Evolutionary conservation across 2,888 invertebrate species (phyloP).

Genomic region (Drosophila algonquin): DNA sequence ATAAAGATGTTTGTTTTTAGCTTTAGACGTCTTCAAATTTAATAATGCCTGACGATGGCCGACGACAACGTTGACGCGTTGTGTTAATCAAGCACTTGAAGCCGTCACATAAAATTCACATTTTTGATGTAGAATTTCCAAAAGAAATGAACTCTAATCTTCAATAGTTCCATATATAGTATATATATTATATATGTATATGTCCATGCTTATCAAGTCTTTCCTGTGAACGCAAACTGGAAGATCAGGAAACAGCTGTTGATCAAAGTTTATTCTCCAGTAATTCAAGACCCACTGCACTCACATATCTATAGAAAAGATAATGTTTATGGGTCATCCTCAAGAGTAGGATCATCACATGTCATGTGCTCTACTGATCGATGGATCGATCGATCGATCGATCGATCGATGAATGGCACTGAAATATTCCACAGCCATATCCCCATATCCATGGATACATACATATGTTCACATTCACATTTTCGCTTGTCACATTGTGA

Average conservation of each 20-base stretch:
- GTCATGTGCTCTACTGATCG: slow-evolving; percentile 20
- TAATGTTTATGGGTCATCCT: not conserved
- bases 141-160: slow-evolving; percentile 3
- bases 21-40: slow-evolving; percentile 19
- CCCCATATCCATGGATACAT: not conserved
- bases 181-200: no score
- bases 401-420: slow-evolving; percentile 5
- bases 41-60: slow-evolving; percentile 6
- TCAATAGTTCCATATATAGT: not conserved
- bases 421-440: slow-evolving; percentile 20
- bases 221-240: not conserved
- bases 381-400: slow-evolving; percentile 20
- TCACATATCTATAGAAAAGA: not conserved
- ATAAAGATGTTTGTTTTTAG: slow-evolving; percentile 41
- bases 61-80: not conserved
- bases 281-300: not conserved
- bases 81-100: slow-evolving; percentile 24
- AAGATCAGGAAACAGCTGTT: slow-evolving; percentile 14
- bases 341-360: slow-evolving; percentile 9
- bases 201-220: slow-evolving; percentile 4
- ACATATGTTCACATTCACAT: slow-evolving; percentile 10
- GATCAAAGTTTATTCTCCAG: slow-evolving; percentile 3
- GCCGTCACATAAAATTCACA: not conserved
- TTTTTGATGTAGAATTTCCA: not conserved
- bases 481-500: slow-evolving; percentile 9